A percentile compares a stretch with the other conserved stretches of the same genome.
These are phyloP conservation scores for Poecilia gillii DNA, from an alignment of 2,797 vertebrate genomes.

Conservation along the genomic window DNA sequence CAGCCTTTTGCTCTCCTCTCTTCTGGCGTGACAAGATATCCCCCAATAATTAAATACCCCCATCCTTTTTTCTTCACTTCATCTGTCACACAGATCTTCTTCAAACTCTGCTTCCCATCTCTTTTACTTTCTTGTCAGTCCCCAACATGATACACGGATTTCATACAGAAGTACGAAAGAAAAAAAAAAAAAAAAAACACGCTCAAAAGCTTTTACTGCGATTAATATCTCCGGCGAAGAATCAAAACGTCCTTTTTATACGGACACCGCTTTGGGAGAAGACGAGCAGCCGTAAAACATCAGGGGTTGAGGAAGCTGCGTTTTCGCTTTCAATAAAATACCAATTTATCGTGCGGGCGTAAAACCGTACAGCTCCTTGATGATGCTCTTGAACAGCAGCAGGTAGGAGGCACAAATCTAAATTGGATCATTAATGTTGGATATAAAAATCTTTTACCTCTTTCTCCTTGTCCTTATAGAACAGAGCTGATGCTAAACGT, in stretches of 20 bases:
- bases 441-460: conserved; percentile 58
- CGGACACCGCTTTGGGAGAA: conserved; percentile 20
- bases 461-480: conserved; percentile 54
- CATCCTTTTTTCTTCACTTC: conserved; percentile 6
- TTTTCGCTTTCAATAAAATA: conserved; percentile 52
- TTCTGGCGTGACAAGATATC: conserved; percentile 24
- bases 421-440: conserved; percentile 61
- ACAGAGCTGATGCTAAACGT: conserved; percentile 41
- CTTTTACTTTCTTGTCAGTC: not conserved
- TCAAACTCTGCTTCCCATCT: conserved; percentile 2
- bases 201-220: not conserved
- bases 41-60: conserved; percentile 35
- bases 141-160: not conserved
- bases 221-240: not conserved
- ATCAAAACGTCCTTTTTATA: conserved; percentile 8
- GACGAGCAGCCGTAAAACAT: conserved; percentile 28
- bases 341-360: conserved; percentile 58
- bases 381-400: conserved; percentile 54
- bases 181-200: not conserved
- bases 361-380: conserved; percentile 34
- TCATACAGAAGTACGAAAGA: not conserved
- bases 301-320: conserved; percentile 48
- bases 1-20: conserved; percentile 17
- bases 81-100: conserved; percentile 3
- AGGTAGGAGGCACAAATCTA: conserved; percentile 63